Conservation (phyloP, 2,888 invertebrate species). For the Octodonta nipae region DNA sequence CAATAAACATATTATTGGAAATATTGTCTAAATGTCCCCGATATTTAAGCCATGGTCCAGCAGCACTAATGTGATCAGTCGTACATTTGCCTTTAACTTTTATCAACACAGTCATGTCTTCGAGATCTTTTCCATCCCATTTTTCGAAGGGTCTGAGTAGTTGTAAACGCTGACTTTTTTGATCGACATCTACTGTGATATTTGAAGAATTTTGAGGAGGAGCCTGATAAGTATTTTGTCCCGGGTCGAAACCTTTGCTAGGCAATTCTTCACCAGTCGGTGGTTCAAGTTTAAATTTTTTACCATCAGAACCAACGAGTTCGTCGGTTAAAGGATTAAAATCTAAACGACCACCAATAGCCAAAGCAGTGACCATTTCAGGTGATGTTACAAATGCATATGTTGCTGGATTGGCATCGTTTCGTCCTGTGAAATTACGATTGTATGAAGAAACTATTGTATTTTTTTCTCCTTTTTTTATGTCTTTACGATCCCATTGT, state of each 20-base stretch:
- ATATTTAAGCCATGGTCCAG: slow-evolving; percentile 99
- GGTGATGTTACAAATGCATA: slow-evolving; percentile 97
- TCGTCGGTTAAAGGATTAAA: slow-evolving; percentile 87
- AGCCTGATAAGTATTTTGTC: slow-evolving; percentile 86
- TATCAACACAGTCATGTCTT: slow-evolving; percentile 79
- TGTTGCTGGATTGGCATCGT: slow-evolving; percentile 97
- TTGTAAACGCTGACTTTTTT: slow-evolving; percentile 81
- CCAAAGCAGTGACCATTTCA: slow-evolving; percentile 89
- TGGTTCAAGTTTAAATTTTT: slow-evolving; percentile 75
- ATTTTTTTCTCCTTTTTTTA: slow-evolving; percentile 98
- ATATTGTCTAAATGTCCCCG: slow-evolving; percentile 98
- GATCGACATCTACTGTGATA: slow-evolving; percentile 65
- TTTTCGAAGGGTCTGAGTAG: slow-evolving; percentile 83
- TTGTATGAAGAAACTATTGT: slow-evolving; percentile 99
- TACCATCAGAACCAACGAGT: slow-evolving; percentile 71
- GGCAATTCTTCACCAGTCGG: slow-evolving; percentile 90
- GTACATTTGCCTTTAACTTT: slow-evolving; percentile 99
- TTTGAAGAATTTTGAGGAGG: slow-evolving; percentile 64
- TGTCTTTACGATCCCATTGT: slow-evolving; percentile 95
- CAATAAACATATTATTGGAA: slow-evolving; percentile 98
- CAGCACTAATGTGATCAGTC: slow-evolving; percentile 98
- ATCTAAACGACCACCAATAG: slow-evolving; percentile 73
- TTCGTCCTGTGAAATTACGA: slow-evolving; percentile 93
- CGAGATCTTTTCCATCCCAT: slow-evolving; percentile 91
- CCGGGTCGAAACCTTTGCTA: slow-evolving; percentile 87